Conservation (phyloP, 2,888 invertebrate genomes). For the Cryptus armator region DNA sequence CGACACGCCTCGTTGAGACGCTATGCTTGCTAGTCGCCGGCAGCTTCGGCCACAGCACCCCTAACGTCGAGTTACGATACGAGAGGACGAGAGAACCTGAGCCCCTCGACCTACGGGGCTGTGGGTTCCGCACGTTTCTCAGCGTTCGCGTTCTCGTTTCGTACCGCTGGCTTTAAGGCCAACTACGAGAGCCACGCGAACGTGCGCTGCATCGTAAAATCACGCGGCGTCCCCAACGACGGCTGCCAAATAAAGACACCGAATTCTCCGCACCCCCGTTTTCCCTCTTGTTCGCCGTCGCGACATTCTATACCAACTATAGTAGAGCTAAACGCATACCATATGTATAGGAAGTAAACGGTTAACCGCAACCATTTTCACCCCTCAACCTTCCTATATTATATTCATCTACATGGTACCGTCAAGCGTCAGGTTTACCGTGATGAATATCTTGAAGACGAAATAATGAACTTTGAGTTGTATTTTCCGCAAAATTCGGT, state of each 20-base stretch:
- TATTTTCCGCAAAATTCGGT: background rate
- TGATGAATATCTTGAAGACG: background rate
- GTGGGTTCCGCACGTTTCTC: background rate
- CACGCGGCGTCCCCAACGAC: constrained; percentile 18
- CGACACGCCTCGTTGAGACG: constrained; percentile 47
- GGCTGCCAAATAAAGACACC: constrained; percentile 34
- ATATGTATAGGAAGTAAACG: background rate
- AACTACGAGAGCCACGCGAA: constrained; percentile 64
- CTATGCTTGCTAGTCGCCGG: constrained; percentile 21
- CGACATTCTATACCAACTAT: constrained; percentile 36
- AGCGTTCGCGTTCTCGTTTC: constrained; percentile 50
- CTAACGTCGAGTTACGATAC: constrained; percentile 41
- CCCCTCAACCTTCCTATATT: background rate
- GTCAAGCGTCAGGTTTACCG: background rate
- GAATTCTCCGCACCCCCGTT: constrained; percentile 35
- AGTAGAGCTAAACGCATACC: background rate
- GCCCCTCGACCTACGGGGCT: constrained; percentile 44
- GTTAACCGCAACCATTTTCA: constrained; percentile 1
- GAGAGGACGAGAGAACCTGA: constrained; percentile 23
- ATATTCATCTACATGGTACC: background rate
- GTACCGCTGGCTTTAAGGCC: constrained; percentile 57
- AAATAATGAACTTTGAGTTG: background rate
- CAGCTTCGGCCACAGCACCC: constrained; percentile 39
- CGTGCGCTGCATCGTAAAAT: constrained; percentile 66
- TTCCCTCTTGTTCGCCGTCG: background rate